Base-by-base conservation (phyloP, 2,113 vertebrate genomes). In the Xerus inauris region DNA sequence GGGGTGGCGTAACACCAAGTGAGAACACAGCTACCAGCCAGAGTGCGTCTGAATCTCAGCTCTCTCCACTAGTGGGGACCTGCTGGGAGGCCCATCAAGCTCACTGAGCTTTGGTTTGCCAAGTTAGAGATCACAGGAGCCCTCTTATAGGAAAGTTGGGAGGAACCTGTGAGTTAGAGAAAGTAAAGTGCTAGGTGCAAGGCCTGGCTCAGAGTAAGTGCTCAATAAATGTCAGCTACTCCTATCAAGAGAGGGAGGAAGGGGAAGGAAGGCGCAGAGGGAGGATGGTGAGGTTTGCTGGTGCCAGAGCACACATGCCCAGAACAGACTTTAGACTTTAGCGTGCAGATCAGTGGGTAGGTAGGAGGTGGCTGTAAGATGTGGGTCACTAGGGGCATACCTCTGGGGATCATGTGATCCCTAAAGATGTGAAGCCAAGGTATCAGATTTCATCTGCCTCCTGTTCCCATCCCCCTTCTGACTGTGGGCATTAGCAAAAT, bases 191-290 rank as follows among this genome's bases (percentile, higher is more conserved):
- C 71, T 26, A 16, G 59, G 65, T 20, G 22, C 9, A 6, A 11
- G 5, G 26, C 54, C 45, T n/a, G 35, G 32, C 20, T 0, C 59
- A 75, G 20, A 77, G 59, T 7, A 30, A 19, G 85, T 54, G 26
- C 8, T 47, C 10, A 6, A 8, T 38, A 24, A 87, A 84, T 17
- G n/a, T 13, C 77, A 49, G 16, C 5, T n/a, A 10, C 42, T 95
- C 10, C 82, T 20, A 57, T 10, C 30, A 40, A 20, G 64, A 87
- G 59, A 80, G 26, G 17, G 26, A 20, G 87, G 45, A 62, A 40
- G 59, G 59, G 59, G 8, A 11, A 9, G 51, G 72, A 22, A 1
- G 10, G 38, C 0, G 2, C 8, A 3, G 64, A 47, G 10, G 6
- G 62, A 65, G 57, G 30, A 47, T 3, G 4, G 64, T 5, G 10